Evolutionary conservation across 2,888 invertebrate species (phyloP), one percentile per base, ranked within the genome.

Genomic region (Ochlodes sylvanus): DNA sequence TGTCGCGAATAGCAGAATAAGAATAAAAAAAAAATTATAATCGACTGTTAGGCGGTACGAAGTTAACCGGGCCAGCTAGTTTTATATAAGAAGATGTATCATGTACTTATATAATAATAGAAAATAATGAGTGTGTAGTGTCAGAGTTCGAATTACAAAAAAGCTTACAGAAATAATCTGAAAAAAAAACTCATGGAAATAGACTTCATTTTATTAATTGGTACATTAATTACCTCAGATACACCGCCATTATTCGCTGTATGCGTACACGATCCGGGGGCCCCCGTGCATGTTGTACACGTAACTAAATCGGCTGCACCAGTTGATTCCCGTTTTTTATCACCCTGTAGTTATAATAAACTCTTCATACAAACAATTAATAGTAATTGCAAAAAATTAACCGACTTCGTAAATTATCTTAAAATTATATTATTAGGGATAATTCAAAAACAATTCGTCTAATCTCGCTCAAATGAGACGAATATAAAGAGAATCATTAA

Each of bases 241-340:
- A 97, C 97, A 82, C 97, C 97, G 82, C 97, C 97, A 85, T 98
- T 98, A 86, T 97, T 97, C 69, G 97, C 95, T 68, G 97, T 96
- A 89, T 98, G 98, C 68, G 97, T 97, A 86, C 98, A 97, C 38
- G 96, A 96, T 81, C 96, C 97, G 58, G 96, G 96, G 63, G 96
- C 95, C 0, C 94, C 94, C 2, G 94, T 93, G 87, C 98, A 98
- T 76, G 96, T 95, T 71, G 97, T 96, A 87, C 98, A 98, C 72
- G 97, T 95, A 70, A 97, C 97, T 79, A 98, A 95, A 89, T 98
- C 97, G 80, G 97, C 97, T 69, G 96, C 96, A 75, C 96, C 95
- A 73, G 95, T 94, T 65, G 96, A 95, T 81, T 97, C 97, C 78
- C 97, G 94, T 90, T 97, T 97, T 94, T 97, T 97, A 90, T 97